Percentiles rank a stretch among this genome's conserved stretches.
Evolutionary conservation across 37 sponge, comb jelly and placozoan species (phyloP).

Genomic region (Crambe crambe): DNA sequence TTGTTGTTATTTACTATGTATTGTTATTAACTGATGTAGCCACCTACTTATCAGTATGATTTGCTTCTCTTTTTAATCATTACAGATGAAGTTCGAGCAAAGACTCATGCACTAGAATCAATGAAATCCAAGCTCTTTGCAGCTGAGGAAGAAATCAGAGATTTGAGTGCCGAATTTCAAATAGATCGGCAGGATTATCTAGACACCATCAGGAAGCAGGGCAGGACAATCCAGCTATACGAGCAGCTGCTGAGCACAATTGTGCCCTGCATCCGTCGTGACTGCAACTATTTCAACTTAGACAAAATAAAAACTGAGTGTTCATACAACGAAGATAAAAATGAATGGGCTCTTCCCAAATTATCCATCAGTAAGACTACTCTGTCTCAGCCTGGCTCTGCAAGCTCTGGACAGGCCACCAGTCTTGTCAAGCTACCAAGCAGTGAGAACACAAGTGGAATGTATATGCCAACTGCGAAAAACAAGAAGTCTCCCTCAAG

Average conservation of each 20-base stretch:
- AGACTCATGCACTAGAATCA: conserved; percentile 50
- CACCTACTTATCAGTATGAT: too few species aligned
- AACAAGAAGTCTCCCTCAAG: neutral
- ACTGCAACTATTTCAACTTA: conserved; percentile 98
- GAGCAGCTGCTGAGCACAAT: conserved; percentile 72
- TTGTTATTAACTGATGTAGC: too few species aligned
- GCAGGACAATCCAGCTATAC: conserved; percentile 58
- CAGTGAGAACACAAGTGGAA: neutral
- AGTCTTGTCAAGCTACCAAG: neutral
- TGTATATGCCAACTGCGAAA: neutral
- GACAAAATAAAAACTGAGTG: conserved; percentile 77
- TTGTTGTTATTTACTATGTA: too few species aligned
- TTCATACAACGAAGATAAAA: conserved; percentile 67
- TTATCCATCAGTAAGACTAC: conserved; percentile 26
- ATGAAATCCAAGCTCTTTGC: conserved; percentile 34
- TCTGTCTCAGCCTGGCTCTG: conserved; percentile 16
- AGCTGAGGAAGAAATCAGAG: conserved; percentile 84
- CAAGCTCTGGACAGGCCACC: neutral
- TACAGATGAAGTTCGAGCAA: conserved; percentile 79
- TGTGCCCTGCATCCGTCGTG: conserved; percentile 76
- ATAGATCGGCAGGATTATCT: conserved; percentile 84
- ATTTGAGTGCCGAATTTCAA: conserved; percentile 89
- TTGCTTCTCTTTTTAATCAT: too few species aligned
- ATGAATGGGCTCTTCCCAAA: conserved; percentile 78
- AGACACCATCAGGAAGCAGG: conserved; percentile 84